A percentile compares a stretch with the other conserved stretches of the same genome.
phyloP scores from a whole-genome alignment of 2,797 vertebrate species.

The Falco concolor region DNA sequence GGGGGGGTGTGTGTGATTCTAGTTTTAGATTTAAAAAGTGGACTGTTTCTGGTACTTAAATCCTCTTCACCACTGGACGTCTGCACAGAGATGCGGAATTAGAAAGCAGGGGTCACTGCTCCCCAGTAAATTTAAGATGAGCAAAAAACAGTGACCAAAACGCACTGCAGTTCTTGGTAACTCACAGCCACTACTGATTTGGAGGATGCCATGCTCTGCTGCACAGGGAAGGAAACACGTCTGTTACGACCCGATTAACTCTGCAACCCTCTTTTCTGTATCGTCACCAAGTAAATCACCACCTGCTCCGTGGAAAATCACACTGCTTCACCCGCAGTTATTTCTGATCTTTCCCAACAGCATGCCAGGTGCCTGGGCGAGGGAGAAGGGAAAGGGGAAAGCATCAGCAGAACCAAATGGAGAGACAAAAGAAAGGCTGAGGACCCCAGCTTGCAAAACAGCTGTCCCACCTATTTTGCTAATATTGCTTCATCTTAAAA shows the following conservation, averaged over 20 bases:
- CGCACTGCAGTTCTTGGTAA: not conserved
- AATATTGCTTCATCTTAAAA: conserved; percentile 56
- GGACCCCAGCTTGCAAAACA: not conserved
- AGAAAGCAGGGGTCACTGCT: not conserved
- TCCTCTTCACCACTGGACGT: accelerated
- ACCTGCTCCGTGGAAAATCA: accelerated
- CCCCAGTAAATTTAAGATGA: not conserved
- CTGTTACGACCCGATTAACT: not conserved
- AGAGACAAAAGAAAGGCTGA: not conserved
- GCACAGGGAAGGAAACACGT: not conserved
- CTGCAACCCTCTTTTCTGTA: not conserved
- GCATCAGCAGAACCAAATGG: not conserved
- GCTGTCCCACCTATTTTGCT: not conserved
- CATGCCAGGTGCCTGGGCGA: accelerated
- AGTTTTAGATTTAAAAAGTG: not conserved
- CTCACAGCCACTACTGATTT: not conserved
- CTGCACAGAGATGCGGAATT: not conserved
- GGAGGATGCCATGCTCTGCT: not conserved
- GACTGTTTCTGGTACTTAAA: not conserved
- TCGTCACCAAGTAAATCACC: not conserved
- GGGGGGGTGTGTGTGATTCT: not conserved
- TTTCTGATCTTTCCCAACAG: not conserved
- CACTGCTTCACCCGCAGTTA: not conserved
- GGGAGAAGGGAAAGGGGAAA: not conserved
- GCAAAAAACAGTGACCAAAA: not conserved